Conservation (phyloP, 2,797 vertebrate species). For the Ctenosaura bakeri region DNA sequence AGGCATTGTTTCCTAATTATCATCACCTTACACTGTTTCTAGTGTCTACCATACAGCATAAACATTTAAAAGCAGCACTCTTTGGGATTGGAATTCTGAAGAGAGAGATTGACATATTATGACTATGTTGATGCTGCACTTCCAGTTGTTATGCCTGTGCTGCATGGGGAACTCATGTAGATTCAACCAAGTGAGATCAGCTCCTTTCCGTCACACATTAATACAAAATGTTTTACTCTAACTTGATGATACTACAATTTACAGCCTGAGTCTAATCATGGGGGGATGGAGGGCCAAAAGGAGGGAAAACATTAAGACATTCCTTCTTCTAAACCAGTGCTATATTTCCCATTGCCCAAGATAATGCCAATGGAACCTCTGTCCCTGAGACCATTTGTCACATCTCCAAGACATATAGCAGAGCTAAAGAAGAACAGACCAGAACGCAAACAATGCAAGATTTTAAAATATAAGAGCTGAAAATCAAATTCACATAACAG, state of each 20-base stretch:
- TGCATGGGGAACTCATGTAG: background rate
- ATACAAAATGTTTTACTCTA: background rate
- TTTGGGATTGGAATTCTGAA: background rate
- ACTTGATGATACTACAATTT: background rate
- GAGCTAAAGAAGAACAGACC: too few species aligned
- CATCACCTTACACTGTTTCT: too few species aligned
- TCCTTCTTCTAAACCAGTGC: too few species aligned
- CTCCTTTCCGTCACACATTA: background rate
- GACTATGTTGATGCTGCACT: too few species aligned
- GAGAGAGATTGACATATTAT: background rate
- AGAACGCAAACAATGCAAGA: too few species aligned
- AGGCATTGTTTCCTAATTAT: too few species aligned
- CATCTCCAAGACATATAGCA: too few species aligned
- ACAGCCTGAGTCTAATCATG: background rate
- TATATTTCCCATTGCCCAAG: too few species aligned
- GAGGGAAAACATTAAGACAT: background rate
- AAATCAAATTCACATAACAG: too few species aligned
- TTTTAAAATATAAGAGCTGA: too few species aligned
- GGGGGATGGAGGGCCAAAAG: background rate
- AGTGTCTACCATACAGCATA: background rate
- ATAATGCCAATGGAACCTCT: too few species aligned
- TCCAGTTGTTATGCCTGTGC: background rate
- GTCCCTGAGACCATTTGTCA: too few species aligned
- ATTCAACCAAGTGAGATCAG: background rate
- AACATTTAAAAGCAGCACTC: background rate